A percentile compares a stretch with the other conserved stretches of the same genome.
These are phyloP conservation scores for Megalops atlanticus DNA, from an alignment of 2,113 vertebrate genomes.

Conservation along the genomic window DNA sequence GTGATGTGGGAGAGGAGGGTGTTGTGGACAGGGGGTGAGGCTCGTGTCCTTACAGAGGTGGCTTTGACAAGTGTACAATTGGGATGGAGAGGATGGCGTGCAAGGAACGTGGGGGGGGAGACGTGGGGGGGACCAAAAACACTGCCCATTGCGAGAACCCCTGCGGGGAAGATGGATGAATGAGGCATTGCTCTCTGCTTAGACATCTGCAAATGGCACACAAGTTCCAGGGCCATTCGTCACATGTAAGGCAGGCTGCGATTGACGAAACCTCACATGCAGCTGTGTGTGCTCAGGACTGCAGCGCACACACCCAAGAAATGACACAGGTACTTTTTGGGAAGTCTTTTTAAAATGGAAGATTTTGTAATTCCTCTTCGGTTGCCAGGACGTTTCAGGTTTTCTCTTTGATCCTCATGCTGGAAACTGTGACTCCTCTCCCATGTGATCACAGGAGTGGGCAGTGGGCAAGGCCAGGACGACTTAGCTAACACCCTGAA, in stretches of 20 bases:
- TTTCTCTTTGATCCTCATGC: constrained; percentile 31
- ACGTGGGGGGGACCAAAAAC: background rate
- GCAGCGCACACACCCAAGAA: too few relatives aligned
- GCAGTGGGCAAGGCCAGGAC: too few relatives aligned
- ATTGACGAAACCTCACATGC: constrained; percentile 45
- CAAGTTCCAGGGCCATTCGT: constrained; percentile 6
- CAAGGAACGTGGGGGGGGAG: background rate
- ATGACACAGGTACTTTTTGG: too few relatives aligned
- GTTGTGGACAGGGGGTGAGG: too few relatives aligned
- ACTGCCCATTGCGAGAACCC: too few relatives aligned
- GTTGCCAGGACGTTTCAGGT: background rate
- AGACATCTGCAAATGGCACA: constrained; percentile 33
- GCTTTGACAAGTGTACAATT: too few relatives aligned
- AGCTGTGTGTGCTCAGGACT: constrained; percentile 44
- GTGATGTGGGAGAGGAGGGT: too few relatives aligned
- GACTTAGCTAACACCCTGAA: too few relatives aligned
- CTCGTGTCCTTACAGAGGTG: too few relatives aligned
- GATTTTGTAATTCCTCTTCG: background rate
- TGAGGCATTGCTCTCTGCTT: background rate
- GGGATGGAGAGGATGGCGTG: background rate
- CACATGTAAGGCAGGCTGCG: constrained; percentile 32
- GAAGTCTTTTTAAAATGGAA: too few relatives aligned
- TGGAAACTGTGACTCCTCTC: constrained; percentile 37
- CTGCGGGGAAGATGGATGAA: constrained; percentile 28
- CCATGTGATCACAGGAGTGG: too few relatives aligned